Base-by-base conservation (phyloP, 2,113 vertebrate genomes). In the Zosterops pallidus region DNA sequence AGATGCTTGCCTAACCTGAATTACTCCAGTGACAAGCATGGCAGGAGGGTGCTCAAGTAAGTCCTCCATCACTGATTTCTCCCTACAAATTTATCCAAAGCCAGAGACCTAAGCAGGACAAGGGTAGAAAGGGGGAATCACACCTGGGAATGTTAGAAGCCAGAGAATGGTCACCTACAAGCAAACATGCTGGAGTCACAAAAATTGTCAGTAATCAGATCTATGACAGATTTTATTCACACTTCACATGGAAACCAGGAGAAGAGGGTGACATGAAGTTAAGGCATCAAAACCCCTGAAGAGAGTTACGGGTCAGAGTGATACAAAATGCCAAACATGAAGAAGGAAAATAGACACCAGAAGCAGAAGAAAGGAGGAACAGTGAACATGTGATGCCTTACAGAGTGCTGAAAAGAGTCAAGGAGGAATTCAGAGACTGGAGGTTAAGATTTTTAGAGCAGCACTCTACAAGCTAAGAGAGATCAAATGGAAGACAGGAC, bases 1-100 rank as follows among this genome's bases (percentile, higher is more conserved):
- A 86, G 63, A 83, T 53, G 67, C 22, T 79, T 92, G 74, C 42
- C 71, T 92, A 95, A 56, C 44, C 41, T 72, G 59, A 80, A 83
- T n/a, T 74, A 92, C 9, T 83, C 33, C 63, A 90, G 76, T 69
- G 75, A 84, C 42, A 72, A 74, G n/a, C 50, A 56, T 16, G 67
- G 78, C 70, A 92, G 68, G 16, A 83, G 31, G 9, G 28, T 62
- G 50, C 37, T 80, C 68, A 79, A 77, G 20, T 22, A 86, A 80
- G 23, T 77, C 59, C 86, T 77, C 50, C 18, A 25, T 44, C 63
- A 56, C 63, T 70, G 23, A 11, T 70, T 89, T 80, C 63, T 80
- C 76, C 76, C 76, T 80, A 65, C 11, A 68, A 47, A 83, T 75
- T 64, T 63, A 88, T 83, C 49, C 67, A 50, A 77, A 69, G 63